Conservation (phyloP, 2,888 invertebrate genomes). For the Melipona beecheii region DNA sequence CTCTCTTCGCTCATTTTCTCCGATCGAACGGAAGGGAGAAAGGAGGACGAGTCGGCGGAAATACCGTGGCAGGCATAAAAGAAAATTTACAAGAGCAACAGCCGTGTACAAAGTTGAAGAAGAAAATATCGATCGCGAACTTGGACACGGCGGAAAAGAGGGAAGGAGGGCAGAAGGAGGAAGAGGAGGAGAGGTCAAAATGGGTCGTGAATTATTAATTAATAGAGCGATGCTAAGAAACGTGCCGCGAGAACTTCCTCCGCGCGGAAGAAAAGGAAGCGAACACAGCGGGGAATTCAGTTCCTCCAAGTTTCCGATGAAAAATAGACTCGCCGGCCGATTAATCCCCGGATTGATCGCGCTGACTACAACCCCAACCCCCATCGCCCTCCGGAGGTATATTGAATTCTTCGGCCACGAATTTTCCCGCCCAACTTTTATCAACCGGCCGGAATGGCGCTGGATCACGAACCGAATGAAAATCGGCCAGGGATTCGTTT, state of each 20-base stretch:
- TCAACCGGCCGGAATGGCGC: slow-evolving; percentile 32
- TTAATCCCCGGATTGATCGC: slow-evolving; percentile 49
- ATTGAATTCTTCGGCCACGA: slow-evolving; percentile 51
- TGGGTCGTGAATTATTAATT: slow-evolving; percentile 57
- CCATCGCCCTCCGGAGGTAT: slow-evolving; percentile 5
- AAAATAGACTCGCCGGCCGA: slow-evolving; percentile 49
- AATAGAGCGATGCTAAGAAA: slow-evolving; percentile 55
- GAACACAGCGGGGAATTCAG: slow-evolving; percentile 22
- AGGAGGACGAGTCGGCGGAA: background rate
- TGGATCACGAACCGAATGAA: slow-evolving; percentile 37
- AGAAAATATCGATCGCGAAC: slow-evolving; percentile 38
- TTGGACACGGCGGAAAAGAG: background rate
- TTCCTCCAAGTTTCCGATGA: slow-evolving; percentile 42
- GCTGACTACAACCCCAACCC: slow-evolving; percentile 2
- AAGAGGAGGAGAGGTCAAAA: slow-evolving; percentile 19
- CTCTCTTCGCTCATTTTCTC: background rate
- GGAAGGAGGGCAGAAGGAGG: background rate
- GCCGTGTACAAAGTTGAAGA: slow-evolving; percentile 27
- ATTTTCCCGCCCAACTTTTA: slow-evolving; percentile 40
- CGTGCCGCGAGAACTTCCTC: slow-evolving; percentile 23
- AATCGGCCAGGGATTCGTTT: slow-evolving; percentile 11
- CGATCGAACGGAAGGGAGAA: slow-evolving; percentile 3
- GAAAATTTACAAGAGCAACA: slow-evolving; percentile 39
- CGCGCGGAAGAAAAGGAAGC: slow-evolving; percentile 17
- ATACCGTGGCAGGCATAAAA: slow-evolving; percentile 24